Conservation (phyloP, 2,888 invertebrate species). For the Mythimna loreyi region DNA sequence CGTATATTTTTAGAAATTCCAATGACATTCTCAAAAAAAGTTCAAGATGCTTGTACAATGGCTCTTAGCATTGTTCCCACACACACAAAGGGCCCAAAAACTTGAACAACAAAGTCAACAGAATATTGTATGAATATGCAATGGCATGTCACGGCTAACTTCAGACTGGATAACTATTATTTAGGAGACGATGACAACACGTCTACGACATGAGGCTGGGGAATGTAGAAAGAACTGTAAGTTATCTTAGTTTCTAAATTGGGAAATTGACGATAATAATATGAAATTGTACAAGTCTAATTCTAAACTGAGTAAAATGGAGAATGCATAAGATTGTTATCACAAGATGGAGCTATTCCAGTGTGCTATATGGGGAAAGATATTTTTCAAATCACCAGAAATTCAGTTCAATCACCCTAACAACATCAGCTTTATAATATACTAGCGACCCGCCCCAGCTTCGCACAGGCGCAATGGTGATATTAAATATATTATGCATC, state of each 20-base stretch:
- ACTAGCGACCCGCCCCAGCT: too few relatives aligned
- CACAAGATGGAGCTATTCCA: too few relatives aligned
- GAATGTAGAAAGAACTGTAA: neutral
- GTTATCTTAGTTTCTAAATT: neutral
- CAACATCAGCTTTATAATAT: too few relatives aligned
- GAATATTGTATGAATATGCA: conserved; percentile 62
- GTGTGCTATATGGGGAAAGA: too few relatives aligned
- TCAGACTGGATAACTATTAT: conserved; percentile 30
- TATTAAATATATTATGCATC: too few relatives aligned
- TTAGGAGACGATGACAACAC: conserved; percentile 34
- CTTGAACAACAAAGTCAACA: conserved; percentile 54
- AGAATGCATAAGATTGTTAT: neutral
- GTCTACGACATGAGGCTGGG: conserved; percentile 4
- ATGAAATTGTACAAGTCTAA: too few relatives aligned
- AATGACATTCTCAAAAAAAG: conserved; percentile 36
- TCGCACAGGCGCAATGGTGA: too few relatives aligned
- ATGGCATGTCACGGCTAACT: conserved; percentile 50
- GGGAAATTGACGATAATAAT: too few relatives aligned
- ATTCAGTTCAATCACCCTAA: too few relatives aligned
- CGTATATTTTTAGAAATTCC: conserved; percentile 35
- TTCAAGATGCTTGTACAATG: conserved; percentile 40
- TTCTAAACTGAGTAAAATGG: neutral
- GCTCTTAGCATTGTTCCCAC: conserved; percentile 55
- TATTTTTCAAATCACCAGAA: too few relatives aligned
- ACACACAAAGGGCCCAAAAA: conserved; percentile 59